Evolutionary conservation across 2,797 vertebrate species (phyloP), one percentile per base, ranked within the genome.

Genomic region (Rhabdophis nuchalis): DNA sequence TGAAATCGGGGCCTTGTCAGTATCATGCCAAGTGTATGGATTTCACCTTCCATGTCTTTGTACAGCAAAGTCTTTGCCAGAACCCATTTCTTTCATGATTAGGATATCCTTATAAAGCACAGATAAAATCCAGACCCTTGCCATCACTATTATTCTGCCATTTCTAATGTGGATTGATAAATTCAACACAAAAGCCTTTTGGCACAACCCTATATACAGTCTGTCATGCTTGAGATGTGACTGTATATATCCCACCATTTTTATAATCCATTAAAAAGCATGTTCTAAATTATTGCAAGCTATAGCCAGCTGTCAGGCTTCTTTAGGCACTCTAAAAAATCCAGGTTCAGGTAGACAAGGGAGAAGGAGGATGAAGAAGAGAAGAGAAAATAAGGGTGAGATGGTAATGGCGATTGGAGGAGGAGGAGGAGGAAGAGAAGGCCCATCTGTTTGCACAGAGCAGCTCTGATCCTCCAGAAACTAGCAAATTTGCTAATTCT

Each of bases 401-500:
- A 1, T 82, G 20, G 10, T 46, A 10, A 10, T 4, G 1, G 36
- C 46, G 77, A 25, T 82, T 7, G 29, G n/a, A 32, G 12, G 29
- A 32, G 4, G 61, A 72, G 68, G 29, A 36, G 32, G 36, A 82
- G 18, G 16, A 77, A 90, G 23, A 93, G 60, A 93, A 94, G 2
- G 0, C 91, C 13, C 3, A 96, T 94, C 94, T 92, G 36, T 85
- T 90, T 12, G 92, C 41, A 23, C 32, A 85, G 88, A 86, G 89
- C 90, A 27, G 87, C 16, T 0, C 91, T 95, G 90, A 91, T 90
- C 72, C 11, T 93, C 95, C 95, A 97, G 94, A 96, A 96, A 96
- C 95, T 94, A 89, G 94, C 94, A 95, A 98, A 96, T 89, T 68
- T 94, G 96, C 95, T 97, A 97, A 97, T 97, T 95, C 95, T 97